Evolutionary conservation across 1,140 invertebrate species (phyloP), one percentile per base, ranked within the genome.

Genomic region (Drosophila paulistorum): DNA sequence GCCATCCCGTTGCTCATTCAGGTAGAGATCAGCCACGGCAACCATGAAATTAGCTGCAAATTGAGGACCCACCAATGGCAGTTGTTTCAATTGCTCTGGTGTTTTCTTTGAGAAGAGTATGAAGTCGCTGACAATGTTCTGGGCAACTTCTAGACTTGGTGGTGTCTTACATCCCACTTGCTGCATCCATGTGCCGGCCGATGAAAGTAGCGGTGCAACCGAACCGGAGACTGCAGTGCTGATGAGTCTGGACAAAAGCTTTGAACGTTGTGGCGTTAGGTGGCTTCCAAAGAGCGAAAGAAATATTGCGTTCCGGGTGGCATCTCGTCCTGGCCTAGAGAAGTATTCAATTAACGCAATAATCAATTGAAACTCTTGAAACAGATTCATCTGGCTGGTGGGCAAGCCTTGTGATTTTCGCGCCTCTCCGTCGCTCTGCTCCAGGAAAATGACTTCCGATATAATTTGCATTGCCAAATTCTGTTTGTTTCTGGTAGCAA

Each of bases 101-200:
- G 95, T 94, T 68, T 94, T 94, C 7, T 95, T 95, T 41, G 95
- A 94, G 60, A 96, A 93, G 42, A 95, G 94, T 79, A 97, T 96
- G 84, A 96, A 96, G 90, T 97, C 96, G 67, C 95, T 94, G n/a
- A 97, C 94, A 39, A 97, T 92, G 71, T 95, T 95, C 71, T 95
- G 94, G 1, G 95, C 96, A 6, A 97, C 92, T 87, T 95, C 94
- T 5, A 96, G 93, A 55, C 95, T 95, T 33, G 95, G 94, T 0
- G 92, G 23, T 0, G 96, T 96, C n/a, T 95, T 96, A 62, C 96
- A 96, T 9, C 96, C 95, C 65, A 96, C 93, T 86, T 97, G 96
- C 91, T 97, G 96, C 92, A 97, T 94, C 95, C 96, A 96, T n/a
- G 96, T 95, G 68, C 96, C 96, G 20, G 96, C 95, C 1, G 96